Evolutionary conservation across 2,797 vertebrate species (phyloP).

Genomic region (Microcaecilia unicolor): DNA sequence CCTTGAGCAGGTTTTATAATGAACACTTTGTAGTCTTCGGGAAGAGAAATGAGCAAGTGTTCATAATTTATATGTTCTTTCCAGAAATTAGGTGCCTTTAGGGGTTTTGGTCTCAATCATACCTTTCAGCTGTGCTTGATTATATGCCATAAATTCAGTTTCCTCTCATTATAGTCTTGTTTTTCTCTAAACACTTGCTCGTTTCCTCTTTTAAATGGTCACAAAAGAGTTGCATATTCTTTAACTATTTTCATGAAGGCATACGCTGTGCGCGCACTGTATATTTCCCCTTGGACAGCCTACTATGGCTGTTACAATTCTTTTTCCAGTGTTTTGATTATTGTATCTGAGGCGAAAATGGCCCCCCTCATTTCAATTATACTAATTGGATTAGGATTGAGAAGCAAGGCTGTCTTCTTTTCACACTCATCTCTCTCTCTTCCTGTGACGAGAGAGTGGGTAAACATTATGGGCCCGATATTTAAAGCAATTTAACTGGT

Average conservation of each 20-base stretch:
- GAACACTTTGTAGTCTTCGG: neutral
- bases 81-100: neutral
- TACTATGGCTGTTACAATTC: constrained; percentile 30
- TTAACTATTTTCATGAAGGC: constrained; percentile 30
- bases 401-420: too few relatives aligned
- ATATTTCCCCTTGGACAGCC: constrained; percentile 36
- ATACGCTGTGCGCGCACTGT: constrained; percentile 28
- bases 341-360: constrained; percentile 40
- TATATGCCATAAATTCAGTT: constrained; percentile 13
- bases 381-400: constrained; percentile 51
- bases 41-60: neutral
- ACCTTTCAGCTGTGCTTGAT: too few relatives aligned
- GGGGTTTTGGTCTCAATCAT: too few relatives aligned
- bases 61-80: neutral
- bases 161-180: constrained; percentile 31
- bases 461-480: too few relatives aligned
- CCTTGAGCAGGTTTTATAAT: neutral
- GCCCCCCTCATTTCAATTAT: constrained; percentile 41
- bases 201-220: too few relatives aligned
- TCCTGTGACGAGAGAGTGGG: too few relatives aligned
- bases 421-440: too few relatives aligned
- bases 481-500: too few relatives aligned
- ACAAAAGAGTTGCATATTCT: neutral
- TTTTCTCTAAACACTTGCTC: constrained; percentile 27
- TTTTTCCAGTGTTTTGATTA: constrained; percentile 38